Evolutionary conservation across 2,113 vertebrate genomes (phyloP).

Genomic region (Mastomys coucha): DNA sequence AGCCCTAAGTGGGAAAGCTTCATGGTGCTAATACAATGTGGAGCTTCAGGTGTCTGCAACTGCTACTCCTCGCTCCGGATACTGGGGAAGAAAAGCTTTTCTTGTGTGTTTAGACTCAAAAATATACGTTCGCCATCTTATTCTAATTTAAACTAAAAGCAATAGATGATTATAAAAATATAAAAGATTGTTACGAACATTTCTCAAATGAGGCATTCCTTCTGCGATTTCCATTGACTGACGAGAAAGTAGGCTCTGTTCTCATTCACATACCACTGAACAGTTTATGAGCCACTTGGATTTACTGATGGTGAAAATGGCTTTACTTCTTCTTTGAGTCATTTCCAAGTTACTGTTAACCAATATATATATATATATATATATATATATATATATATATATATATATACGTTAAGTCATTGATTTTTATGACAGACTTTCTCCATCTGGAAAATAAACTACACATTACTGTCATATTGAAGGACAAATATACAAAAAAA

Average conservation of each 20-base stretch:
- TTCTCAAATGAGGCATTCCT: constrained; percentile 57
- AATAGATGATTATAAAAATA: constrained; percentile 45
- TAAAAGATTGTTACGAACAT: constrained; percentile 72
- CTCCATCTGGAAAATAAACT: constrained; percentile 69
- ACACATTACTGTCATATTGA: constrained; percentile 79
- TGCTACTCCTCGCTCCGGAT: neutral
- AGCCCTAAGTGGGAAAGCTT: constrained; percentile 41
- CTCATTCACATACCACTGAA: constrained; percentile 74
- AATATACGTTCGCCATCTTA: neutral
- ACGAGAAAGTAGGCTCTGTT: constrained; percentile 59
- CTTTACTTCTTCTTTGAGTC: constrained; percentile 74
- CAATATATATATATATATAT: neutral
- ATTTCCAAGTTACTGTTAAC: constrained; percentile 78
- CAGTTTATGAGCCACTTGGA: constrained; percentile 77
- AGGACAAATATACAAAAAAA: constrained; percentile 67
- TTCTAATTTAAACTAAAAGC: constrained; percentile 56
- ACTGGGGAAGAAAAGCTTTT: constrained; percentile 45
- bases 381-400: neutral
- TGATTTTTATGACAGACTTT: constrained; percentile 62
- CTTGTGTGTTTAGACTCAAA: constrained; percentile 58
- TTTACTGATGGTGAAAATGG: constrained; percentile 80
- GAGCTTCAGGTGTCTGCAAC: constrained; percentile 42
- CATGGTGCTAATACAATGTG: constrained; percentile 25
- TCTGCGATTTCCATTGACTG: constrained; percentile 75
- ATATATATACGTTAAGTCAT: constrained; percentile 55